Evolutionary conservation across 2,888 invertebrate genomes (phyloP).

Genomic region (Anthrax anthrax): DNA sequence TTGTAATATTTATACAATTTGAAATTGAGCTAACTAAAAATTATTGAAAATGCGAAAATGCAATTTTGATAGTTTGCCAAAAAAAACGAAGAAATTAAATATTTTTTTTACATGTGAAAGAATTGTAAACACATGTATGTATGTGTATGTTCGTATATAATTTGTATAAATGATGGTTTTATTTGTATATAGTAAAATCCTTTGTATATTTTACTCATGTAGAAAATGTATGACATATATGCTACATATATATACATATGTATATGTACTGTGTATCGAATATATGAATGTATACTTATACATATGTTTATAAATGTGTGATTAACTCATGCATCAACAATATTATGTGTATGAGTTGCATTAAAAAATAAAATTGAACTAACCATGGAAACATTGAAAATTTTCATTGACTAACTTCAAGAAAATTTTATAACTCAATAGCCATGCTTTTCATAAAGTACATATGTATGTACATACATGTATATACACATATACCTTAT

Average conservation of each 20-base stretch:
- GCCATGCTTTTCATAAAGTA: background rate
- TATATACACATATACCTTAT: background rate
- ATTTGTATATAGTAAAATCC: too few species aligned
- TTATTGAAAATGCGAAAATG: background rate
- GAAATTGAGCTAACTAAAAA: background rate
- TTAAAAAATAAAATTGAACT: too few species aligned
- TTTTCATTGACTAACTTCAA: background rate
- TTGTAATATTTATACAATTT: too few species aligned
- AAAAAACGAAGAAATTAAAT: too few species aligned
- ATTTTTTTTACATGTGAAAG: too few species aligned
- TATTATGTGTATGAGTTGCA: too few species aligned
- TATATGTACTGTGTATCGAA: background rate
- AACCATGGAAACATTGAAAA: background rate
- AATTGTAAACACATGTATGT: background rate
- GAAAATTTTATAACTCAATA: background rate
- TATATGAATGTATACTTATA: background rate
- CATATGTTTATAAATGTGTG: background rate
- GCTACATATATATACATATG: background rate
- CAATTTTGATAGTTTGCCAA: background rate
- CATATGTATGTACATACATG: background rate
- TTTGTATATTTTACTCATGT: too few species aligned
- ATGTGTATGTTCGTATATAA: background rate
- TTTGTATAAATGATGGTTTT: background rate
- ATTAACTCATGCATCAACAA: too few species aligned
- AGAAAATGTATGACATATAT: background rate